These are phyloP conservation scores for Penelope pileata DNA, from an alignment of 2,113 vertebrate species.

Conservation along the genomic window DNA sequence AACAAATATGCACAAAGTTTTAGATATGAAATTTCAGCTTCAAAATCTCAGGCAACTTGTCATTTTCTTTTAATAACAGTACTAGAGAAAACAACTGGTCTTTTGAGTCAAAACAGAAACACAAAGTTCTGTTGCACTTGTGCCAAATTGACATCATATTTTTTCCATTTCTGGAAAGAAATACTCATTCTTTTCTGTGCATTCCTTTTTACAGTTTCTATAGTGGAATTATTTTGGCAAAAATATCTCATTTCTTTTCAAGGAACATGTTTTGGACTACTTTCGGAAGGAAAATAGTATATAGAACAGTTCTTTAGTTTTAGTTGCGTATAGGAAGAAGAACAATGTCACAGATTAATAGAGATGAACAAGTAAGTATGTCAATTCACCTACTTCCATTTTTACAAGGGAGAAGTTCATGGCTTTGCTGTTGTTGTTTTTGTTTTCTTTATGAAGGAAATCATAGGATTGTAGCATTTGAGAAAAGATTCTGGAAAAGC, in stretches of 20 bases:
- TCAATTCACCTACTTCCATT: neutral
- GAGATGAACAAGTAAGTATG: neutral
- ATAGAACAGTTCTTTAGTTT: neutral
- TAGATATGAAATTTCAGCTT: neutral
- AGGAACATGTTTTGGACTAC: neutral
- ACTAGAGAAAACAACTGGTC: accelerated
- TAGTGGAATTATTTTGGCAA: neutral
- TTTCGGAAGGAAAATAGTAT: neutral
- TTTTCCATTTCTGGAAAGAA: neutral
- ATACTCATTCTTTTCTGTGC: neutral
- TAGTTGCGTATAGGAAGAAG: neutral
- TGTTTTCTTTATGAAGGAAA: neutral
- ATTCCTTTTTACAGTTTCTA: neutral
- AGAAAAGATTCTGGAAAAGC: neutral
- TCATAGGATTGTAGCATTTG: accelerated
- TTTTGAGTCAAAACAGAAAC: neutral
- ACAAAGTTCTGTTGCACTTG: neutral
- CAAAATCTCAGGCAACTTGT: neutral
- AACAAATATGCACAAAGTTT: neutral
- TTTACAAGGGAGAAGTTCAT: neutral
- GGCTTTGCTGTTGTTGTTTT: no score
- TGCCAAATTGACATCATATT: neutral
- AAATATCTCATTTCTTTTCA: neutral
- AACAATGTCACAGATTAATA: neutral
- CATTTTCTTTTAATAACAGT: no score